These are phyloP conservation scores for Hestina assimilis DNA, from an alignment of 1,140 invertebrate species.

Conservation along the genomic window DNA sequence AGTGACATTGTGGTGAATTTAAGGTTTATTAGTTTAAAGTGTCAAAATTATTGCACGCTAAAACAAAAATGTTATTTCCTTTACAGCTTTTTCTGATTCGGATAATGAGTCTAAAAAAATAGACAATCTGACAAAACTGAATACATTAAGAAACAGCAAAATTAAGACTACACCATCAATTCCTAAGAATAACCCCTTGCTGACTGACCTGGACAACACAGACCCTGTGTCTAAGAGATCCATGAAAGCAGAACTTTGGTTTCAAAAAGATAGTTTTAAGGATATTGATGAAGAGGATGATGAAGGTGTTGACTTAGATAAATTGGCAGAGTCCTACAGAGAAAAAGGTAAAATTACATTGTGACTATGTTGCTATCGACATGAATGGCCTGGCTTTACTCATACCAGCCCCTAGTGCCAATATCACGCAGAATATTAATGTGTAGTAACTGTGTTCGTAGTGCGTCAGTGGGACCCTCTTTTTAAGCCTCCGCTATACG, in stretches of 20 bases:
- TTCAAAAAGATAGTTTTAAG: constrained; percentile 93
- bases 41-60: constrained; percentile 3
- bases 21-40: no score
- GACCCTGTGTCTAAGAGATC: constrained; percentile 85
- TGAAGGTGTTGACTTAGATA: constrained; percentile 92
- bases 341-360: constrained; percentile 80
- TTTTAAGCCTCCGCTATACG: no score
- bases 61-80: constrained; percentile 16
- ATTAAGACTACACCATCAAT: constrained; percentile 54
- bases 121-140: constrained; percentile 66
- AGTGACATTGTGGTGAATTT: neutral
- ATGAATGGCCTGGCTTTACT: no score
- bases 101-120: constrained; percentile 68
- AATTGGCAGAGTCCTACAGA: constrained; percentile 85
- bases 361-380: neutral
- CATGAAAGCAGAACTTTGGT: constrained; percentile 92
- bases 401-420: no score
- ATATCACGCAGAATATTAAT: no score
- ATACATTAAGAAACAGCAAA: constrained; percentile 64
- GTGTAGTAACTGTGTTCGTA: no score
- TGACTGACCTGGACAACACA: constrained; percentile 90
- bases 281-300: constrained; percentile 88
- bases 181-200: constrained; percentile 84
- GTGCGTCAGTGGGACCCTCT: no score
- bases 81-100: constrained; percentile 80